Conservation (phyloP, 2,888 invertebrate species). For the Kuschelorhynchus macadamiae region DNA sequence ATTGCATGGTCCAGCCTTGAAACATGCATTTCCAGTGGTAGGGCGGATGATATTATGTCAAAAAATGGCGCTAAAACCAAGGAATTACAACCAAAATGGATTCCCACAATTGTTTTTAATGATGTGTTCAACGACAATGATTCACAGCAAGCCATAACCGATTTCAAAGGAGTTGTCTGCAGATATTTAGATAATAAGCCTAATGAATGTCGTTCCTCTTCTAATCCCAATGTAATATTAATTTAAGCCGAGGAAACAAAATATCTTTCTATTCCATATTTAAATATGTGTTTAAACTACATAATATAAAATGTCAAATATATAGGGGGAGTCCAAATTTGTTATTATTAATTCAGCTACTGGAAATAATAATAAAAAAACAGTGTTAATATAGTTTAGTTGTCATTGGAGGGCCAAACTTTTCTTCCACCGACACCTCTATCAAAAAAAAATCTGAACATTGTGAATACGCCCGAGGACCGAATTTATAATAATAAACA, state of each 20-base stretch:
- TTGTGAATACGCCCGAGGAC: too few species aligned
- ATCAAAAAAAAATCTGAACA: too few species aligned
- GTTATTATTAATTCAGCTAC: too few species aligned
- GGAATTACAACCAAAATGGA: conserved; percentile 61
- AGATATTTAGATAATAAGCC: conserved; percentile 51
- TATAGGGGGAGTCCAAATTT: too few species aligned
- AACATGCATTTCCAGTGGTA: conserved; percentile 58
- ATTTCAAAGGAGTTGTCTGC: conserved; percentile 56
- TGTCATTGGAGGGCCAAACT: too few species aligned
- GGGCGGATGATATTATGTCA: conserved; percentile 65
- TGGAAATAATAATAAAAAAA: too few species aligned
- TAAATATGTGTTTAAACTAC: too few species aligned
- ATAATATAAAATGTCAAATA: too few species aligned
- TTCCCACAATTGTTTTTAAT: conserved; percentile 69
- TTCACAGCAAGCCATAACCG: conserved; percentile 50
- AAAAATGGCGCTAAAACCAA: conserved; percentile 65
- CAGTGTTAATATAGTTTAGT: too few species aligned
- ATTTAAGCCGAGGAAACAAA: not conserved
- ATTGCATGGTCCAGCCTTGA: conserved; percentile 58
- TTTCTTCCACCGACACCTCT: too few species aligned
- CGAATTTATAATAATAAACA: too few species aligned
- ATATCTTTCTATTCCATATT: not conserved
- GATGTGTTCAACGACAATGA: conserved; percentile 56
- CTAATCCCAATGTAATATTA: not conserved
- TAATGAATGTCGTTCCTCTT: conserved; percentile 27